Evolutionary conservation across 2,888 invertebrate species (phyloP).

Genomic region (Psylliodes chrysocephalus): DNA sequence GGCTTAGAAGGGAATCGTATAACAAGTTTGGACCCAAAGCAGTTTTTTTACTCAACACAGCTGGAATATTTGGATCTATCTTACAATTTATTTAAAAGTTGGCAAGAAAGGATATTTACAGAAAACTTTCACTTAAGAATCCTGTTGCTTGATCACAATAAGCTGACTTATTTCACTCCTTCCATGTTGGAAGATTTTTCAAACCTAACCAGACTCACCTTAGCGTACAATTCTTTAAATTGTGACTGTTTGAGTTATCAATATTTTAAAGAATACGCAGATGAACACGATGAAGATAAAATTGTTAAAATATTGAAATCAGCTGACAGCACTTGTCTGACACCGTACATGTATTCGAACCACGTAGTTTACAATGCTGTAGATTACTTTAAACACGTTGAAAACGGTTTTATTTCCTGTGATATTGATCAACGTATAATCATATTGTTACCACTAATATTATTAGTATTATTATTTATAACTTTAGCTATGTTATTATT

Average conservation of each 20-base stretch:
- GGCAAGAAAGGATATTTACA: constrained; percentile 68
- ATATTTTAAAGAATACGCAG: constrained; percentile 21
- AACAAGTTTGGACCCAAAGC: constrained; percentile 62
- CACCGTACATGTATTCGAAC: not conserved
- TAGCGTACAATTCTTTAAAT: constrained; percentile 68
- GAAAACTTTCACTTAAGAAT: too few relatives aligned
- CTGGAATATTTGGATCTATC: constrained; percentile 67
- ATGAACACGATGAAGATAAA: not conserved
- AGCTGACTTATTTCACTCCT: constrained; percentile 67
- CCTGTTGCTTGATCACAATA: constrained; percentile 67
- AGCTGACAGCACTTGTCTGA: constrained; percentile 17
- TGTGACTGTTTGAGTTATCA: constrained; percentile 65
- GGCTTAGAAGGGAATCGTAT: constrained; percentile 67
- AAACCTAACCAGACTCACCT: constrained; percentile 64
- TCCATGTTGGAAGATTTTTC: constrained; percentile 70
- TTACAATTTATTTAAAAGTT: constrained; percentile 66
- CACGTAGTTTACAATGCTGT: constrained; percentile 44
- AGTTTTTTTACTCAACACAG: constrained; percentile 63
- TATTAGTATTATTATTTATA: constrained; percentile 62
- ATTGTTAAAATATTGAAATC: not conserved
- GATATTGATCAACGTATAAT: constrained; percentile 31
- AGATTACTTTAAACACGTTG: constrained; percentile 44
- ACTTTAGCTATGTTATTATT: constrained; percentile 62
- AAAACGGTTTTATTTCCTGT: constrained; percentile 40
- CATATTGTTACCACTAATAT: constrained; percentile 41